Base-by-base conservation (phyloP, 2,113 vertebrate species). In the Carassius gibelio region DNA sequence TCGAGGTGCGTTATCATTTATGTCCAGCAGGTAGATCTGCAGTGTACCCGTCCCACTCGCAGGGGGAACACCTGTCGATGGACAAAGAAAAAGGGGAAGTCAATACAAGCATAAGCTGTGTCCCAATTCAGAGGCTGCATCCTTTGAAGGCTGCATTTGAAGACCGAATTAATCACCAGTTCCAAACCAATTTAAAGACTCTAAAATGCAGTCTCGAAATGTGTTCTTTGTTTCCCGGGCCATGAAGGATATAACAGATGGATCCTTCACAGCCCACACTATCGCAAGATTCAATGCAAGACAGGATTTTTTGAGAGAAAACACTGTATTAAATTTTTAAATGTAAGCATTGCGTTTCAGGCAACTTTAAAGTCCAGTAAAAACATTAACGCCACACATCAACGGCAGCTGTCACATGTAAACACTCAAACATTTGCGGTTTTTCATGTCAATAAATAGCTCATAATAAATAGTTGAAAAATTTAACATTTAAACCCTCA, bases 31-130 rank as follows among this genome's bases (percentile, higher is more conserved):
- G 89, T 95, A 93, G 84, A 99, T 98, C 90, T 99, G 98, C 81
- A 99, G 95, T 0, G 97, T 99, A 45, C 98, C 98, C 0, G 97
- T 98, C 34, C 98, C 98, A 14, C 96, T 99, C 91, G 98, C 98
- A 0, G 96, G 95, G 1, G 97, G 97, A 55, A 96, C 94, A 87
- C 97, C 98, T 99, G 81, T 83, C 86, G 72, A 84, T 3, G 57
- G 0, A 77, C 1, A 23, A 10, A 15, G 17, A 64, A 19, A 68
- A n/a, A 86, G 34, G n/a, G 2, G 76, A 17, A 64, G 52, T 26
- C 17, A 42, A 42, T 57, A 66, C 15, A 19, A 42, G 36, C 68
- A 71, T 61, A 61, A 61, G 57, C 57, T 9, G 8, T 61, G 8
- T 61, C 57, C 8, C 19, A 61, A 61, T 61, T 61, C 57, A 61